Base-by-base conservation (phyloP, 2,888 invertebrate species). In the Dorcus hopei region DNA sequence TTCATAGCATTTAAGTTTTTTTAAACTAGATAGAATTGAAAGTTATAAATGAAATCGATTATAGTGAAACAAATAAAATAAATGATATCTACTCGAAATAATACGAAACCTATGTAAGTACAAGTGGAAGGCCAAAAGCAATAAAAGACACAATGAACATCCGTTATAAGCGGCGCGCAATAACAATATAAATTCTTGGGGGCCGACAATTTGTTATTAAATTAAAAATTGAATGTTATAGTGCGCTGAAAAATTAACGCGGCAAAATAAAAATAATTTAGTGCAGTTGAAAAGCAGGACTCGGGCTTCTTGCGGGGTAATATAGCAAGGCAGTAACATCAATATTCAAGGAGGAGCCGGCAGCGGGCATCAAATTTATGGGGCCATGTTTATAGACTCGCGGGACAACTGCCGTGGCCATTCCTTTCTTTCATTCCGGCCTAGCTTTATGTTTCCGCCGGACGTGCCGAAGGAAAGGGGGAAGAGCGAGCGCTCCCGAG, bases 381-480 rank as follows among this genome's bases (percentile, higher is more conserved):
- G 76, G 76, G 74, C 76, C 75, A 76, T 78, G 79, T 79, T 79
- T 79, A 79, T 79, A 77, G 78, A 76, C 77, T 77, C 78, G 72
- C 73, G 78, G 78, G 78, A 78, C 77, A 74, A 75, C 75, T 73
- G 75, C 52, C 55, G 72, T 59, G 76, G 76, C 77, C 75, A 74
- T 78, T 78, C 74, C 76, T 78, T 78, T 77, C 77, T 78, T 77
- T 75, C 77, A 77, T 78, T 77, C 75, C 72, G 74, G 72, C 68
- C 73, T 71, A 75, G 74, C 76, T 78, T 77, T 77, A 77, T 77
- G 76, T 75, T 74, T 74, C 71, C 70, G 69, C 68, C 72, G 75
- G 76, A 77, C 77, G 77, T 77, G 77, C 75, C 69, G 69, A 23
- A 45, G 23, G 45, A 45, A 45, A 45, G 4, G 45, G 41, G 45